Evolutionary conservation across 2,113 vertebrate genomes (phyloP).

Genomic region (Plecotus auritus): DNA sequence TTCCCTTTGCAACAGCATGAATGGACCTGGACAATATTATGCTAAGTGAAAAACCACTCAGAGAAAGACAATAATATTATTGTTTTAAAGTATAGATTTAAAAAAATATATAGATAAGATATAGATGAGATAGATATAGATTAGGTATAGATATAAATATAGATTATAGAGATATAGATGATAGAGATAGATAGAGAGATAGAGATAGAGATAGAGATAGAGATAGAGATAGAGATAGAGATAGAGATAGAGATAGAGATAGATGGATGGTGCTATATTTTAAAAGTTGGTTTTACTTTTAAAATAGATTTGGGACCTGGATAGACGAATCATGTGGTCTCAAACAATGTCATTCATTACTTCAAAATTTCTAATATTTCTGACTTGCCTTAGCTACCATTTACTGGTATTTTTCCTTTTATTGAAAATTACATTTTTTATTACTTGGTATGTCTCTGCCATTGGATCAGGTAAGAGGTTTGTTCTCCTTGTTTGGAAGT

Average conservation of each 20-base stretch:
- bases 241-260: too few species aligned
- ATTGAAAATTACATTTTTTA: not conserved
- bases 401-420: not conserved
- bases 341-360: not conserved
- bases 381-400: not conserved
- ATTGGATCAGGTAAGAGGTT: not conserved
- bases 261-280: not conserved
- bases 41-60: not conserved
- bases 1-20: not conserved
- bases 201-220: too few species aligned
- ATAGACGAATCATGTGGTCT: not conserved
- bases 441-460: not conserved
- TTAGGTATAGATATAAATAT: too few species aligned
- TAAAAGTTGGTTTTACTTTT: not conserved
- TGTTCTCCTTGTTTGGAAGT: not conserved
- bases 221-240: too few species aligned
- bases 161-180: too few species aligned
- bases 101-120: not conserved
- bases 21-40: not conserved
- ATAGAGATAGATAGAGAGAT: too few species aligned
- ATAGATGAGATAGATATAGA: too few species aligned
- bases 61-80: not conserved
- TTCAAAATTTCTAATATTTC: not conserved
- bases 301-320: not conserved
- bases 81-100: not conserved